Percentiles rank a stretch among this genome's conserved stretches.
These are phyloP conservation scores for Toxonevra muliebris DNA, from an alignment of 2,888 invertebrate species.

Conservation along the genomic window DNA sequence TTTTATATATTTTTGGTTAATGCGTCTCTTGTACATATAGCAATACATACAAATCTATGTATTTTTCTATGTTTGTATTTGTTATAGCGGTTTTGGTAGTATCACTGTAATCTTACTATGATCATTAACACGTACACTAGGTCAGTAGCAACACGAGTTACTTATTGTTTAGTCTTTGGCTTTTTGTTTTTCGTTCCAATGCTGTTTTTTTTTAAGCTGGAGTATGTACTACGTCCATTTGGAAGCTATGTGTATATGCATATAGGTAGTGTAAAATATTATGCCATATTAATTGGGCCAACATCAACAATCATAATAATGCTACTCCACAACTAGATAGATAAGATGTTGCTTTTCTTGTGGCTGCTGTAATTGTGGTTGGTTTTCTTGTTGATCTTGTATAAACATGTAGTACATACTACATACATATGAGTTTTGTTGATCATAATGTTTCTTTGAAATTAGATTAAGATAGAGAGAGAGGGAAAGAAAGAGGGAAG, in stretches of 20 bases:
- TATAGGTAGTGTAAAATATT: conserved; percentile 41
- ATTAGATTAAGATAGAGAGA: background rate
- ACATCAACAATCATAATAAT: conserved; percentile 24
- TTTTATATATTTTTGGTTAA: too few relatives aligned
- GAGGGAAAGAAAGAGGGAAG: background rate
- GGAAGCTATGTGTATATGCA: too few relatives aligned
- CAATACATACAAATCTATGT: background rate
- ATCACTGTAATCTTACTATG: conserved; percentile 14
- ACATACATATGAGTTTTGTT: too few relatives aligned
- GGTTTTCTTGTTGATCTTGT: background rate
- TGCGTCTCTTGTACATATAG: too few relatives aligned
- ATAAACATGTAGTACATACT: background rate
- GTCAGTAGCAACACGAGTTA: conserved; percentile 24
- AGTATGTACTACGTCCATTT: too few relatives aligned
- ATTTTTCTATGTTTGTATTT: background rate
- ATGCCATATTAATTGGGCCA: conserved; percentile 53
- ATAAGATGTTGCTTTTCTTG: background rate
- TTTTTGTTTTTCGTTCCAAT: too few relatives aligned
- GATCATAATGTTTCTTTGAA: too few relatives aligned
- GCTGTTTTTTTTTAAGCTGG: too few relatives aligned
- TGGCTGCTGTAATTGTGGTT: background rate
- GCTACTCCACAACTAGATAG: background rate
- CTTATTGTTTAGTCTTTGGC: conserved; percentile 1
- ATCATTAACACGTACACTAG: conserved; percentile 30
- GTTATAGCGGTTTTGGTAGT: background rate